These are phyloP conservation scores for Drosophila paramelanica DNA, from an alignment of 2,888 invertebrate genomes.

Conservation along the genomic window DNA sequence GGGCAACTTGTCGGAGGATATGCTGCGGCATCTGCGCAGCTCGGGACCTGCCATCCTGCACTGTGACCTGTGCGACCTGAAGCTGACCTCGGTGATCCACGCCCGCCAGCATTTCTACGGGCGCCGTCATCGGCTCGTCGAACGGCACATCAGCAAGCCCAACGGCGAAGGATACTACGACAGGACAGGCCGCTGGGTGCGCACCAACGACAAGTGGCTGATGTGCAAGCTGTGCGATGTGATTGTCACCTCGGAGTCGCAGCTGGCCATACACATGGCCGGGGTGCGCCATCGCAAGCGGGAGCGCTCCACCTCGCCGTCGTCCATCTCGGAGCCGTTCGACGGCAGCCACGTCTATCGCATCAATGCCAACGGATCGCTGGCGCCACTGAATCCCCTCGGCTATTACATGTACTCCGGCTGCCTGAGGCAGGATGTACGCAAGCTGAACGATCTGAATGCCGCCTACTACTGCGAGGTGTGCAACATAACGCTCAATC, in stretches of 20 bases:
- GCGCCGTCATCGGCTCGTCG: slow-evolving; percentile 66
- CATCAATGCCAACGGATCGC: slow-evolving; percentile 44
- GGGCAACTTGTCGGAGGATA: slow-evolving; percentile 32
- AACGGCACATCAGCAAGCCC: slow-evolving; percentile 41
- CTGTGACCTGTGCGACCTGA: slow-evolving; percentile 66
- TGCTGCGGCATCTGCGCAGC: slow-evolving; percentile 39
- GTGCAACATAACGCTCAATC: slow-evolving; percentile 63
- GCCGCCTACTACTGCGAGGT: slow-evolving; percentile 59
- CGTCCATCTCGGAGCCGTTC: neutral
- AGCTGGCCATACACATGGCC: slow-evolving; percentile 62
- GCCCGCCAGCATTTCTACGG: slow-evolving; percentile 68
- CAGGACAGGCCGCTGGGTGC: slow-evolving; percentile 59
- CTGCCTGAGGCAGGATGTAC: slow-evolving; percentile 19
- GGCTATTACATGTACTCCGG: slow-evolving; percentile 27
- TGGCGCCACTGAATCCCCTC: slow-evolving; percentile 53
- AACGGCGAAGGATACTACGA: slow-evolving; percentile 59
- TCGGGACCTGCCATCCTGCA: slow-evolving; percentile 50
- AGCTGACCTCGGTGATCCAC: slow-evolving; percentile 62
- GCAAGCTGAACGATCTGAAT: slow-evolving; percentile 29
- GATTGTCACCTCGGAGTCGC: slow-evolving; percentile 69
- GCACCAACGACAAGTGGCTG: slow-evolving; percentile 62
- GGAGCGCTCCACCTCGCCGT: slow-evolving; percentile 5
- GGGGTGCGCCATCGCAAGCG: slow-evolving; percentile 65
- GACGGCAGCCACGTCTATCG: slow-evolving; percentile 57
- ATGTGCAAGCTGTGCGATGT: slow-evolving; percentile 67